Conservation (phyloP, 2,113 vertebrate genomes). For the Triplophysa dalaica region DNA sequence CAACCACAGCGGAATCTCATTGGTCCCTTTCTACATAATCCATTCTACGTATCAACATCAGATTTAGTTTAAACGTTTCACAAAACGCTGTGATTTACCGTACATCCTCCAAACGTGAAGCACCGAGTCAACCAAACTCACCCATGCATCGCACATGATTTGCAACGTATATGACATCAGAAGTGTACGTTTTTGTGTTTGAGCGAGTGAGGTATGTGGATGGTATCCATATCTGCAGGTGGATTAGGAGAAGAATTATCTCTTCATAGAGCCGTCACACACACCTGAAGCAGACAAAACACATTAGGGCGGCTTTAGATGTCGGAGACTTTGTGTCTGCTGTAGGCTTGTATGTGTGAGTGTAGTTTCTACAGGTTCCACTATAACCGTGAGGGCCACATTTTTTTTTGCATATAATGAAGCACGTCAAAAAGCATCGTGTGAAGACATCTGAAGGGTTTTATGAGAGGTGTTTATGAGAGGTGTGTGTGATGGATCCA, state of each 20-base stretch:
- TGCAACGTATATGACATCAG: neutral
- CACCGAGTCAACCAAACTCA: neutral
- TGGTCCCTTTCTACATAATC: too few species aligned
- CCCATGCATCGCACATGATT: neutral
- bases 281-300: slow-evolving; percentile 64
- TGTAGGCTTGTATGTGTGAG: slow-evolving; percentile 11
- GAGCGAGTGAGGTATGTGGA: slow-evolving; percentile 6
- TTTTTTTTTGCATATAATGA: too few species aligned
- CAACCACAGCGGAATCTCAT: neutral
- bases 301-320: slow-evolving; percentile 61
- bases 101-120: neutral
- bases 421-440: too few species aligned
- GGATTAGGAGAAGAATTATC: slow-evolving; percentile 70
- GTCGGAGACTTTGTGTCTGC: slow-evolving; percentile 34
- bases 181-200: slow-evolving; percentile 5
- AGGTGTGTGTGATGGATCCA: slow-evolving; percentile 55
- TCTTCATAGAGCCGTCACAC: slow-evolving; percentile 58
- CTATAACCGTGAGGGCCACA: too few species aligned
- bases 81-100: too few species aligned
- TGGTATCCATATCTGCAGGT: slow-evolving; percentile 54
- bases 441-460: too few species aligned
- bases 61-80: too few species aligned
- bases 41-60: neutral
- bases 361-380: neutral
- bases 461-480: neutral